Base-by-base conservation (phyloP, 2,797 vertebrate species). In the Eulemur rubriventer region DNA sequence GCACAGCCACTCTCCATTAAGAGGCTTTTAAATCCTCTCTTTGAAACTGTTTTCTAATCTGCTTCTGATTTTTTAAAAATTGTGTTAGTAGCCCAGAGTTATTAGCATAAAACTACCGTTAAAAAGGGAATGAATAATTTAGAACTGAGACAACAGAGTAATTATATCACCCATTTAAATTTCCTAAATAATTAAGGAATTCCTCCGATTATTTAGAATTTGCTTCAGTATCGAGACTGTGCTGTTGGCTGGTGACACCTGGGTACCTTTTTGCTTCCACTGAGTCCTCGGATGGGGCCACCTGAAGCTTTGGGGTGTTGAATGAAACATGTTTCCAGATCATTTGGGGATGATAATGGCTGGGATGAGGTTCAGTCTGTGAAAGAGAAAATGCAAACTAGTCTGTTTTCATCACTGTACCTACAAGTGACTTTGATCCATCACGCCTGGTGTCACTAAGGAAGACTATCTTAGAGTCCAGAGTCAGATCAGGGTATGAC, bases 161-260 rank as follows among this genome's bases (percentile, higher is more conserved):
- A 96, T 92, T 92, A 90, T 63, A 72, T 22, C 72, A 46, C 43
- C 82, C 83, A 55, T 70, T 85, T 73, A 70, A 78, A 96, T 94
- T 94, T 82, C 94, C 97, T 98, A 97, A 98, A 98, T 97, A 98
- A 98, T 98, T 98, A 96, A 97, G 97, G 95, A 96, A 96, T 96
- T 94, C 89, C 96, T 97, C 97, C 86, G 96, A 96, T 97, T 96
- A 96, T 90, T 89, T 94, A 95, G 89, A 97, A 97, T 90, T 96
- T 48, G 89, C 94, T 95, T n/a, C 35, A 52, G 52, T 24, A 6
- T 48, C 55, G 30, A 48, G 78, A 43, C 43, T 1, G 1, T 4
- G 46, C 13, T 41, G 41, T 10, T 46, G 61, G 57, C 16, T 33
- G 4, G n/a, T 48, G 75, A 89, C 70, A 57, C 6, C 69, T 33